Percentiles rank a stretch among this genome's conserved stretches.
Evolutionary conservation across 1,140 invertebrate species (phyloP).

Genomic region (Arctopsyche grandis): DNA sequence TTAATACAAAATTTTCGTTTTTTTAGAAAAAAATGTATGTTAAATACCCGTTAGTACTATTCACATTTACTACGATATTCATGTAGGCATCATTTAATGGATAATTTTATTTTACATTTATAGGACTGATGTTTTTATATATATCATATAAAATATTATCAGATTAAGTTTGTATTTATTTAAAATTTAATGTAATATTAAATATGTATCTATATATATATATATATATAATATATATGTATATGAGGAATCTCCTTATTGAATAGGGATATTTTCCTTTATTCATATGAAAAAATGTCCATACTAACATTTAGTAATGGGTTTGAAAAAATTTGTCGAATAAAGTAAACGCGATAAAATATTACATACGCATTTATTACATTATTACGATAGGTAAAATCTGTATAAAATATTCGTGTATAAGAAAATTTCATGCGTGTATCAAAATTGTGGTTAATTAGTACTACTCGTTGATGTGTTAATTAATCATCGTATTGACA

Average conservation of each 20-base stretch:
- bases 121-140: slow-evolving; percentile 26
- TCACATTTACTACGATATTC: background rate
- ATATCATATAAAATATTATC: background rate
- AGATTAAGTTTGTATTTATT: too few species aligned
- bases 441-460: background rate
- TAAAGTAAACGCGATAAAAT: background rate
- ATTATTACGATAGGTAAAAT: background rate
- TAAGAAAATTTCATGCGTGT: background rate
- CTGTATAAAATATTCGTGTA: background rate
- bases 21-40: background rate
- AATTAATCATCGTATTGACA: background rate
- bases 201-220: slow-evolving; percentile 1
- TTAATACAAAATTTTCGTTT: background rate
- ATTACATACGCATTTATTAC: slow-evolving; percentile 8
- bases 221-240: background rate
- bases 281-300: background rate
- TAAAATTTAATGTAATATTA: too few species aligned
- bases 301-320: slow-evolving; percentile 35
- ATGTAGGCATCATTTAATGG: background rate
- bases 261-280: slow-evolving; percentile 2
- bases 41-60: background rate
- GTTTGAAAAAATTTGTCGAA: background rate
- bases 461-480: background rate
- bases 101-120: slow-evolving; percentile 2
- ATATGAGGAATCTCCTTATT: background rate